Evolutionary conservation across 2,797 vertebrate genomes (phyloP), one percentile per base, ranked within the genome.

Genomic region (Selene dorsalis): DNA sequence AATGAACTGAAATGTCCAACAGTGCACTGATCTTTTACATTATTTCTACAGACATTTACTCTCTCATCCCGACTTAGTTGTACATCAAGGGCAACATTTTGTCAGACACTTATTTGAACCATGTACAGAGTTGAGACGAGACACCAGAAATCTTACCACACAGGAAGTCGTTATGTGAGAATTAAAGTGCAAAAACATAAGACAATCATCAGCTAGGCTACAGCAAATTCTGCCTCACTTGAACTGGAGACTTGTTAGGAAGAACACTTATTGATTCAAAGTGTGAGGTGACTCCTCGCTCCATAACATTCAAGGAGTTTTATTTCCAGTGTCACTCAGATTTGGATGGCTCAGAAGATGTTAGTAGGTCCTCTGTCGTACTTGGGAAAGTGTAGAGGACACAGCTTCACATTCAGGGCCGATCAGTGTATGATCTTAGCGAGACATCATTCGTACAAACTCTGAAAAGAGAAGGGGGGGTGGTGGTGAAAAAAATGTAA

Each of bases 391-490:
- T 81, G 70, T 73, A 32, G 73, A 72, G 75, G 82, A 84, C 78
- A 55, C 69, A 58, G 81, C 77, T 89, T 92, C 88, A 92, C 88
- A 90, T 93, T 92, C 91, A 85, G 71, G 59, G 78, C 64, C 6
- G 58, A 65, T 85, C 62, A 50, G 43, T 64, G 47, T 11, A 30
- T 26, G 79, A 80, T 71, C 70, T 96, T 94, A 99, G 88, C 97
- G 97, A 86, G 97, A 99, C 97, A 99, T 98, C 97, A 99, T 99
- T 87, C 97, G 95, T 75, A 98, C 97, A 89, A 99, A 99, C 91
- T 99, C 97, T 99, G 94, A 39, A 63, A 80, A 63, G 62, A 69
- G 58, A 77, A 22, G 61, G 55, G 50, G 71, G 4, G 59, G 47
- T 30, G 56, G n/a, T n/a, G n/a, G n/a, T n/a, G n/a, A n/a, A 86